Percentiles rank a stretch among this genome's conserved stretches.
Evolutionary conservation across 2,797 vertebrate species (phyloP).

Genomic region (Mareca strepera): DNA sequence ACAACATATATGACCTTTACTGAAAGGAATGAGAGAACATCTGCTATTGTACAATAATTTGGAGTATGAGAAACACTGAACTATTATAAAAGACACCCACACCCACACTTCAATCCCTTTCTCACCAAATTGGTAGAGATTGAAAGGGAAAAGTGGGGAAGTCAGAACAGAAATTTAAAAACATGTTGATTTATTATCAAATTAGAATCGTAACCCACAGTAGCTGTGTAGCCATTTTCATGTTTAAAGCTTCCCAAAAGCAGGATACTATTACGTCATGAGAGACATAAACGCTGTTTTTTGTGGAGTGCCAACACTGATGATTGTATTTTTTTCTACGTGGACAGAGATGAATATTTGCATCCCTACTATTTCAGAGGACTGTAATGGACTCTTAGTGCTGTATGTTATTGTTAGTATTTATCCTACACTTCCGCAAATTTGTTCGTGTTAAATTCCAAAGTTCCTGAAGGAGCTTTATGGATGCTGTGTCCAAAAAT

Average conservation of each 20-base stretch:
- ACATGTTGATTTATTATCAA: not conserved
- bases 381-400: not conserved
- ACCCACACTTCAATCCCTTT: constrained; percentile 1
- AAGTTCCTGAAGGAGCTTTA: not conserved
- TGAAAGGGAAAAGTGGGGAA: not conserved
- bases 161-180: not conserved
- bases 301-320: not conserved
- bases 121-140: not conserved
- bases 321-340: not conserved
- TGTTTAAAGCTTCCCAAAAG: not conserved
- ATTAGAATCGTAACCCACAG: not conserved
- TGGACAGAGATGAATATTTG: not conserved
- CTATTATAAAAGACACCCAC: constrained; percentile 14
- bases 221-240: not conserved
- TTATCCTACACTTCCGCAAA: not conserved
- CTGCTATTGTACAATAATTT: constrained; percentile 40
- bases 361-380: not conserved
- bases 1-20: constrained; percentile 62
- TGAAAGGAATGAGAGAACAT: constrained; percentile 60
- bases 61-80: constrained; percentile 1
- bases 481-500: not conserved
- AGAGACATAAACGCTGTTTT: not conserved
- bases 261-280: not conserved
- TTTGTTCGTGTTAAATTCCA: not conserved
- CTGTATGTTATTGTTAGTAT: not conserved